Base-by-base conservation (phyloP, 2,888 invertebrate species). In the Charanyca ferruginea region DNA sequence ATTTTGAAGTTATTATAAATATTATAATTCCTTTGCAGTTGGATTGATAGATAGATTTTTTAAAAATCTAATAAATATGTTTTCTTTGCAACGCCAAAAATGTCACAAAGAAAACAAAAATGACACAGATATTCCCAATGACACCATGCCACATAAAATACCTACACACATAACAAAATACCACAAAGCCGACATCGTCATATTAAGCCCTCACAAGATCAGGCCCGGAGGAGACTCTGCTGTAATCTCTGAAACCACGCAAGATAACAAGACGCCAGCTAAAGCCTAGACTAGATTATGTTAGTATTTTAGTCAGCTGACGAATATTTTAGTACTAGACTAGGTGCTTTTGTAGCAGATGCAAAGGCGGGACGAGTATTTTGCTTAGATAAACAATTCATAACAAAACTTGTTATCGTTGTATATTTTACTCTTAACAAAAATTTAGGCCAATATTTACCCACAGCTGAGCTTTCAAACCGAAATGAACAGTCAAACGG, bases 271-370 rank as follows among this genome's bases (percentile, higher is more conserved):
- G 71, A 49, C 73, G 73, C 74, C 16, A 35, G 61, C 74, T 68
- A 60, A 70, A 74, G 66, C 74, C 77, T 69, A 77, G 72, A 73
- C 72, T 16, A 82, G 70, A 82, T 77, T 82, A 80, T 62, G 72
- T 70, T 70, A 65, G 65, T 66, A 73, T 77, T 80, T 80, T 74
- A 80, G 81, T 68, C 64, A 55, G 57, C 73, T 63, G 53, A 70
- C 61, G 68, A 82, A 81, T 81, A 80, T 77, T 74, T 77, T 71
- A 77, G 70, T 66, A 57, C 35, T 22, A 60, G 28, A 53, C 51
- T 35, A 48, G 64, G 58, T 53, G 65, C 53, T 69, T 58, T 48
- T 61, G 58, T 49, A 48, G 45, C 25, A 54, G 70, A 71, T 67
- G 66, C 35, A 51, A n/a, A 41, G 55, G 23, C 8, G 20, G 51